Percentiles rank a stretch among this genome's conserved stretches.
These are phyloP conservation scores for Lophius piscatorius DNA, from an alignment of 2,113 vertebrate species.

Conservation along the genomic window DNA sequence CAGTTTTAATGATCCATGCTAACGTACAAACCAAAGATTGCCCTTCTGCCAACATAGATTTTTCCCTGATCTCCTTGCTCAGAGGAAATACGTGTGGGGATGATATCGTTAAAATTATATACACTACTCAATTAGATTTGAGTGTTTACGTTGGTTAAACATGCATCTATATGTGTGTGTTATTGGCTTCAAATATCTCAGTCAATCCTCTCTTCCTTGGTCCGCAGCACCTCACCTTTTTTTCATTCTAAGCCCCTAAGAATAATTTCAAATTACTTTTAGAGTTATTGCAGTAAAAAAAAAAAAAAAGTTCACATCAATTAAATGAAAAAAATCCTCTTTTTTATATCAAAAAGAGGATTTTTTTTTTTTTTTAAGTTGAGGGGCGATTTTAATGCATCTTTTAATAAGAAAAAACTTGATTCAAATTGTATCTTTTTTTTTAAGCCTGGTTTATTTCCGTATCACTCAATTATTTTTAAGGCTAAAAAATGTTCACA, in stretches of 20 bases:
- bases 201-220: too few relatives aligned
- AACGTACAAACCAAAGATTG: constrained; percentile 33
- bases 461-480: neutral
- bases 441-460: too few relatives aligned
- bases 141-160: neutral
- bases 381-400: neutral
- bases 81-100: constrained; percentile 13
- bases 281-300: too few relatives aligned
- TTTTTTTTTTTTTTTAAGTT: too few relatives aligned
- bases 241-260: too few relatives aligned
- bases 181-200: too few relatives aligned
- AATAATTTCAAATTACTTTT: too few relatives aligned
- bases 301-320: too few relatives aligned
- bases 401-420: neutral
- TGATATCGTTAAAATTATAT: constrained; percentile 2
- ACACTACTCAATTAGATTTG: neutral
- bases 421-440: neutral
- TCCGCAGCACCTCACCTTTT: too few relatives aligned
- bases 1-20: constrained; percentile 48
- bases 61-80: constrained; percentile 20
- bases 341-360: too few relatives aligned
- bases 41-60: constrained; percentile 14
- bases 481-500: neutral
- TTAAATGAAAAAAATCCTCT: too few relatives aligned
- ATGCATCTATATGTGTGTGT: constrained; percentile 1